Conservation (phyloP, 2,113 vertebrate genomes). For the Dasyornis broadbenti region DNA sequence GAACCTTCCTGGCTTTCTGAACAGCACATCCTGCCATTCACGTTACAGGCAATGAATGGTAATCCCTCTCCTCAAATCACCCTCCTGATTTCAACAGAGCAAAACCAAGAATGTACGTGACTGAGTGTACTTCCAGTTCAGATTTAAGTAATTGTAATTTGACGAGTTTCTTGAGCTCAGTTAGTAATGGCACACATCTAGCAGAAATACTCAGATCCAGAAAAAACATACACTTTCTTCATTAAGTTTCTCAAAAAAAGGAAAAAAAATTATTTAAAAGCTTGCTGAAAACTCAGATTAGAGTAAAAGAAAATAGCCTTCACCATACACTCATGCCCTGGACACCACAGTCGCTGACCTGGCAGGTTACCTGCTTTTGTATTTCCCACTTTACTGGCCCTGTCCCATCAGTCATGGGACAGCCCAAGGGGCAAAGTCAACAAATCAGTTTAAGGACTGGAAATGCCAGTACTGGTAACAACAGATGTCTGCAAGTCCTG, state of each 20-base stretch:
- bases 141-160: background rate
- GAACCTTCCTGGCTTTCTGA: background rate
- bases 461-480: background rate
- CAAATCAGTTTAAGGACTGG: background rate
- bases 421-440: background rate
- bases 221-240: background rate
- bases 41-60: background rate
- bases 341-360: background rate
- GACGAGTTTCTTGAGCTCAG: background rate
- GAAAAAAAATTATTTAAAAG: background rate
- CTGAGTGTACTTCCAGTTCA: slow-evolving; percentile 12
- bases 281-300: background rate
- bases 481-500: background rate
- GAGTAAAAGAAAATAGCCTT: background rate
- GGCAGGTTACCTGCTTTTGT: background rate
- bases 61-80: slow-evolving; percentile 57
- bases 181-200: background rate
- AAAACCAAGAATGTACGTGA: slow-evolving; percentile 43
- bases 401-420: background rate
- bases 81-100: background rate
- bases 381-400: background rate
- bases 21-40: slow-evolving; percentile 41
- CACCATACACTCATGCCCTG: background rate
- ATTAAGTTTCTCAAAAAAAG: background rate
- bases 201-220: background rate